Percentiles rank a stretch among this genome's conserved stretches.
phyloP scores from a whole-genome alignment of 2,888 invertebrate species.

The Merodon equestris region DNA sequence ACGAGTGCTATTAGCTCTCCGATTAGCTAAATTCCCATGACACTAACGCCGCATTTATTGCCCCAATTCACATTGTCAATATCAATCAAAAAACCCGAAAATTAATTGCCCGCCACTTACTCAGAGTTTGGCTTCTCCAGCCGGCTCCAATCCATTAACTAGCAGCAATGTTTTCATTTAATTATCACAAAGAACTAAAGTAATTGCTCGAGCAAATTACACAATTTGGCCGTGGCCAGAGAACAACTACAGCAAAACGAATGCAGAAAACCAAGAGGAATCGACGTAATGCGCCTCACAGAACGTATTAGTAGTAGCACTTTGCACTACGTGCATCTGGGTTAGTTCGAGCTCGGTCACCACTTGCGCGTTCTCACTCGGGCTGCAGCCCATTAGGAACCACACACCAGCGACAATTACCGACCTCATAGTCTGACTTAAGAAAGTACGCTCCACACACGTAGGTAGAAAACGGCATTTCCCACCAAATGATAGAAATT shows the following conservation, averaged over 20 bases:
- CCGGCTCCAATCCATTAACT: conserved; percentile 9
- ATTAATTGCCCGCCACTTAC: conserved; percentile 7
- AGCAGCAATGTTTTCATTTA: conserved; percentile 32
- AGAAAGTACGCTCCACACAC: conserved; percentile 33
- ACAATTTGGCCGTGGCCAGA: conserved; percentile 11
- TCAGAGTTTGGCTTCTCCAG: not conserved
- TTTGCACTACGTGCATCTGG: conserved; percentile 29
- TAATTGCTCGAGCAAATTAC: conserved; percentile 48
- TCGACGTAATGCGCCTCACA: conserved; percentile 1
- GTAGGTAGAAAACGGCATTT: conserved; percentile 31
- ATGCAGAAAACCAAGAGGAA: too few relatives aligned
- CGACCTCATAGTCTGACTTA: conserved; percentile 22
- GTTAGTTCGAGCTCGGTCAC: conserved; percentile 7
- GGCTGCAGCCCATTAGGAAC: conserved; percentile 41
- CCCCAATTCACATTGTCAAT: too few relatives aligned
- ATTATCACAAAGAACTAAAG: conserved; percentile 43
- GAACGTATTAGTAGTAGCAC: conserved; percentile 17
- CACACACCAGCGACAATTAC: conserved; percentile 52
- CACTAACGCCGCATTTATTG: too few relatives aligned
- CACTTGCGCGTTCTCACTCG: conserved; percentile 18
- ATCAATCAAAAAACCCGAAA: not conserved
- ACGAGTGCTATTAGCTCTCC: too few relatives aligned
- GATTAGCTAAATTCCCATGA: too few relatives aligned
- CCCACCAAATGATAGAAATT: conserved; percentile 65
- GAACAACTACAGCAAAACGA: too few relatives aligned